A percentile compares a stretch with the other conserved stretches of the same genome.
Conservation (phyloP, 2,797 vertebrate genomes). For the Cossypha dichroa region DNA sequence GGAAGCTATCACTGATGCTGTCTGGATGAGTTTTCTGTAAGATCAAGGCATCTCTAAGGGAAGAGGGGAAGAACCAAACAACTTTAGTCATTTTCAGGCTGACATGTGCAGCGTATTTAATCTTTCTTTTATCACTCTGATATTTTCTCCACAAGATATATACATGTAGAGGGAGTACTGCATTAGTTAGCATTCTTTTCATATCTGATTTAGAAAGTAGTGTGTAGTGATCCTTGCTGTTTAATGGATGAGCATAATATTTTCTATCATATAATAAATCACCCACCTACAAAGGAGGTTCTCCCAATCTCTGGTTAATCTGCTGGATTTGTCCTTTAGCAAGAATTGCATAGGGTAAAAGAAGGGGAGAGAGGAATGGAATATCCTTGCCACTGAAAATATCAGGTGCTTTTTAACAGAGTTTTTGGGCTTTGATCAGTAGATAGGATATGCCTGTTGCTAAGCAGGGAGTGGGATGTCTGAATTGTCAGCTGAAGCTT, state of each 20-base stretch:
- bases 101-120: constrained; percentile 72
- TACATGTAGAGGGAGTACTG: constrained; percentile 67
- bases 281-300: constrained; percentile 72
- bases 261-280: constrained; percentile 77
- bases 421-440: constrained; percentile 63
- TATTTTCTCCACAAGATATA: constrained; percentile 77
- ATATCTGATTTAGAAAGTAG: constrained; percentile 75
- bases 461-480: constrained; percentile 64
- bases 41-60: constrained; percentile 44
- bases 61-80: constrained; percentile 22
- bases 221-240: constrained; percentile 64
- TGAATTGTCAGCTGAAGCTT: constrained; percentile 77
- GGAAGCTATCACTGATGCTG: constrained; percentile 50
- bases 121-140: constrained; percentile 75
- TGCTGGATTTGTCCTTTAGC: constrained; percentile 76
- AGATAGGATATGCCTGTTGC: constrained; percentile 75
- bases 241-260: constrained; percentile 79
- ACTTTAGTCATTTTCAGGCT: constrained; percentile 67
- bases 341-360: constrained; percentile 53
- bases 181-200: constrained; percentile 72
- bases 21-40: constrained; percentile 46
- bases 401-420: constrained; percentile 47
- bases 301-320: constrained; percentile 72
- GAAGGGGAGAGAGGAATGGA: background rate
- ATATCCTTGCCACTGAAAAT: constrained; percentile 48